Evolutionary conservation across 2,888 invertebrate species (phyloP).

Genomic region (Idaea dimidiata): DNA sequence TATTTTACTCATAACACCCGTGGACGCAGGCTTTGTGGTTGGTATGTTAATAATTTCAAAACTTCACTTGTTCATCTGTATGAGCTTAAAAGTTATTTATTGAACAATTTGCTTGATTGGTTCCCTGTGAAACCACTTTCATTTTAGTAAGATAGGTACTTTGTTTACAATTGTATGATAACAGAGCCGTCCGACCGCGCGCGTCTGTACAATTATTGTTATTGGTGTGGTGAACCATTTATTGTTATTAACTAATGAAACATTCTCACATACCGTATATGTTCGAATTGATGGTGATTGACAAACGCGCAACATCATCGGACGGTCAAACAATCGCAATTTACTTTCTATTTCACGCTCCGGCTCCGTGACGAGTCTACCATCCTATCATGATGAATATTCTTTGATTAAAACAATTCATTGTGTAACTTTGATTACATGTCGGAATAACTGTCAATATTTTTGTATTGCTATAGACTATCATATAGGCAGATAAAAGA

Average conservation of each 20-base stretch:
- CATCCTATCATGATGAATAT: conserved; percentile 38
- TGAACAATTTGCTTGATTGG: background rate
- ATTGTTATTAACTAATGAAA: conserved; percentile 21
- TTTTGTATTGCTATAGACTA: conserved; percentile 3
- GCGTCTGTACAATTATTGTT: background rate
- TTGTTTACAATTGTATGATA: background rate
- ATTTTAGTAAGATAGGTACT: background rate
- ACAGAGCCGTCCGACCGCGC: background rate
- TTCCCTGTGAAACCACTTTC: background rate
- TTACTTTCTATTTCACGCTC: conserved; percentile 65
- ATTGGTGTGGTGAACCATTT: conserved; percentile 11
- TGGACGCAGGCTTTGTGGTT: background rate
- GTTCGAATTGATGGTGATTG: conserved; percentile 34
- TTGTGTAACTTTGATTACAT: conserved; percentile 25
- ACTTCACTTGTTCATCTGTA: background rate
- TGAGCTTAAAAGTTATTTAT: background rate
- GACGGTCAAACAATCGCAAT: conserved; percentile 42
- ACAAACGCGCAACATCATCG: conserved; percentile 39
- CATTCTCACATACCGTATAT: conserved; percentile 10
- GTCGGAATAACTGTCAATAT: conserved; percentile 11
- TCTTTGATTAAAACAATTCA: conserved; percentile 26
- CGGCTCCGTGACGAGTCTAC: conserved; percentile 47
- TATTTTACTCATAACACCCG: no score
- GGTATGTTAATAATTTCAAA: background rate
- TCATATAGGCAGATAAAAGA: background rate